Base-by-base conservation (phyloP, 2,888 invertebrate genomes). In the Conops quadrifasciatus region DNA sequence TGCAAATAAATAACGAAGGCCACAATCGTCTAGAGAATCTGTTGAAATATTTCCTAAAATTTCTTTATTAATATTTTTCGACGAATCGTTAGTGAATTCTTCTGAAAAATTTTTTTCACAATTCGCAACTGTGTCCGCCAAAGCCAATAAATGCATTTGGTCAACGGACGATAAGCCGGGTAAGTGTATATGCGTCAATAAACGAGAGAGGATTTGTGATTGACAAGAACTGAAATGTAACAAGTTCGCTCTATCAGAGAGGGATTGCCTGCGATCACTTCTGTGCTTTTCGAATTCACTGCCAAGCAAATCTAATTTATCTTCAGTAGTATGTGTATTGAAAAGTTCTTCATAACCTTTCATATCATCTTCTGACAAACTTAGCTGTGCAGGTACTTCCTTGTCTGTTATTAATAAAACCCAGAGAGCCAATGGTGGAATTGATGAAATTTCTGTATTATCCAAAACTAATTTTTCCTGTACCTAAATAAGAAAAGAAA, bases 61-160 rank as follows among this genome's bases (percentile, higher is more conserved):
- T 78, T 91, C 91, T 80, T 91, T 91, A 1, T 90, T 89, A n/a
- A n/a, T n/a, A 16, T 88, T 89, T 80, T 91, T 92, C 1, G 91
- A 90, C 0, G 91, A 89, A 79, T 91, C 91, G 28, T 90, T 90
- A 1, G 91, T 91, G 79, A 95, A 91, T 71, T 93, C 88, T 82
- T 95, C 95, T 0, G 95, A 94, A 80, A 95, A 92, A 81, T 95
- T 94, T 0, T 93, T 93, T 79, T 95, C 94, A 80, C 95, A 96
- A 0, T 95, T 96, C 0, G 96, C 94, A 0, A 99, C 97, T 0
- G 99, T 99, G 81, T 99, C 99, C 15, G 98, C 98, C 73, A 99
- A 86, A 1, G 99, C 99, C n/a, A 99, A 87, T 73, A 99, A 88
- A 86, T 99, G 99, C 98, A 99, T 99, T 87, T 99, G 99, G 87